These are phyloP conservation scores for Abramis brama DNA, from an alignment of 2,113 vertebrate species.

Conservation along the genomic window DNA sequence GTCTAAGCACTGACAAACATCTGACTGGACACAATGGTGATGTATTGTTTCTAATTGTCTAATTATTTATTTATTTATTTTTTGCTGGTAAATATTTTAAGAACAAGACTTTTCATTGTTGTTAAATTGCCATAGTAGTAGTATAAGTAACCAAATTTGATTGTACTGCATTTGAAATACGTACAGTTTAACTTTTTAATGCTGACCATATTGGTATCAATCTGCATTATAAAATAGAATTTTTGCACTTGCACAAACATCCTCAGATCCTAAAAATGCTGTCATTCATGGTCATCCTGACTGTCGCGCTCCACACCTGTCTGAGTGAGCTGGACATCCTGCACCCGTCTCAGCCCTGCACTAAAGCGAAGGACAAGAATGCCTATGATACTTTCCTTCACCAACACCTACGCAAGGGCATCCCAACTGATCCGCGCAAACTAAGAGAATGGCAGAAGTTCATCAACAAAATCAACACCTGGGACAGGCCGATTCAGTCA, in stretches of 20 bases:
- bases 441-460: constrained; percentile 37
- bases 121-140: too few species aligned
- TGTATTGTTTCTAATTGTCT: background rate
- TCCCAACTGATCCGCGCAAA: background rate
- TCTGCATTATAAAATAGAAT: too few species aligned
- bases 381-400: background rate
- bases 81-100: background rate
- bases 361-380: background rate
- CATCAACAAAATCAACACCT: background rate
- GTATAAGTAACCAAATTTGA: background rate
- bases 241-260: background rate
- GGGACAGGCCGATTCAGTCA: constrained; percentile 1
- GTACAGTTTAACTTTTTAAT: background rate
- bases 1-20: background rate
- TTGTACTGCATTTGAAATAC: background rate
- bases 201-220: background rate
- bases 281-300: constrained; percentile 7
- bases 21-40: background rate
- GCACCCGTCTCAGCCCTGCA: background rate
- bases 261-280: background rate
- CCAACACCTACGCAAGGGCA: background rate
- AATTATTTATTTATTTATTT: background rate
- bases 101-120: background rate
- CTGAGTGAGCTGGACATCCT: background rate
- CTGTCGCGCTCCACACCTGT: background rate